Base-by-base conservation (phyloP, 2,797 vertebrate genomes). In the Bradypus variegatus region DNA sequence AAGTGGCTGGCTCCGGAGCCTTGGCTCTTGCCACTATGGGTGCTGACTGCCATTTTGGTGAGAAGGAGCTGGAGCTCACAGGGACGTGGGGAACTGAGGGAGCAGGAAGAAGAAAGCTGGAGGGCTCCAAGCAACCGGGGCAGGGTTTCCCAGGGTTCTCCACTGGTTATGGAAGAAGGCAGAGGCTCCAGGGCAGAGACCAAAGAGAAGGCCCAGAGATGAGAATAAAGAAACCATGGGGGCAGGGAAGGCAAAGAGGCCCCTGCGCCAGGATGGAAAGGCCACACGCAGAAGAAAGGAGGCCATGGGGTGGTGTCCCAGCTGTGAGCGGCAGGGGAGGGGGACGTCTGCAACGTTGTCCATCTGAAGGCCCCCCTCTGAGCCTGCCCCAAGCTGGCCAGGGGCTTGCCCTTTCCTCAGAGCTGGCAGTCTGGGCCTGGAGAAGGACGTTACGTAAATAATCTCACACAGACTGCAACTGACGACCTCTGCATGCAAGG, bases 401-500 rank as follows among this genome's bases (percentile, higher is more conserved):
- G 38, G 60, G 27, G 29, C 75, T 80, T 38, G 67, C 14, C 25
- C 83, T 45, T 31, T 48, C 36, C 41, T 65, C 31, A 0, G 9
- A 33, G 15, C 75, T 79, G 31, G 16, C 67, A 27, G 82, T 79
- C 86, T 60, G 15, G 18, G 15, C 25, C n/a, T 55, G 62, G 41
- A 31, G 76, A 62, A 77, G 77, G 55, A 58, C 14, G 6, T 15
- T 36, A 48, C 67, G 48, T 14, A 45, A 62, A 33, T 0, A 12
- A n/a, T 58, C 23, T 67, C 18, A 27, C 5, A 2, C 15, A 9
- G 4, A 36, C 3, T 6, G 16, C 12, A 23, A 0, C 33, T 7
- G 0, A 1, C 0, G 53, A 38, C 27, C 0, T 33, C n/a, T 18
- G 27, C 5, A 50, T 45, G 65, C 23, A 33, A 38, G 14, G 79